Evolutionary conservation across 1,140 invertebrate genomes (phyloP).

Genomic region (Rhyzopertha dominica): DNA sequence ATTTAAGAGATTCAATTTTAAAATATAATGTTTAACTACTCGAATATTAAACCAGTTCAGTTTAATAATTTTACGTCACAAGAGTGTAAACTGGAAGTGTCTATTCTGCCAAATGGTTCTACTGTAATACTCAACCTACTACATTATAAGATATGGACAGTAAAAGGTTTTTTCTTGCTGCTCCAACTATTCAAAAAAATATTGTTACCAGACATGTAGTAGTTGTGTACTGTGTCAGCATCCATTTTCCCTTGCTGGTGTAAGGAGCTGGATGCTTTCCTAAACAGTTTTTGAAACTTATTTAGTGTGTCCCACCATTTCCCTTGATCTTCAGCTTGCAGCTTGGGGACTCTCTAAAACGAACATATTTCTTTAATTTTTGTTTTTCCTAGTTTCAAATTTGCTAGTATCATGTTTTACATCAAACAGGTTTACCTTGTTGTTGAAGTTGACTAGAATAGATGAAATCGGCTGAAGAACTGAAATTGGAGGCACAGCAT

Average conservation of each 20-base stretch:
- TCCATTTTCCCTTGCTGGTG: constrained; percentile 81
- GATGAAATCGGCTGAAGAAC: constrained; percentile 96
- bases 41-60: too few species aligned
- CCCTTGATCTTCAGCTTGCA: constrained; percentile 93
- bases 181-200: too few species aligned
- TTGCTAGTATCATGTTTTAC: background rate
- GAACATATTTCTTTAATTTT: constrained; percentile 7
- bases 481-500: constrained; percentile 88
- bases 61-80: too few species aligned
- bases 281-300: constrained; percentile 91
- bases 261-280: constrained; percentile 84
- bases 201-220: constrained; percentile 92
- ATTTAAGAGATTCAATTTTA: too few species aligned
- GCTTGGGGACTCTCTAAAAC: constrained; percentile 88
- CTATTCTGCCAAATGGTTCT: background rate
- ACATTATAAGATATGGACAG: too few species aligned
- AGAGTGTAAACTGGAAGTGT: too few species aligned
- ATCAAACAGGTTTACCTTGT: constrained; percentile 66
- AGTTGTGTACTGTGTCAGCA: constrained; percentile 94
- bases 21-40: too few species aligned
- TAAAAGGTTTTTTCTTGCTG: too few species aligned
- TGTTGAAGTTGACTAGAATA: constrained; percentile 96
- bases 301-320: constrained; percentile 96
- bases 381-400: constrained; percentile 1
- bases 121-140: too few species aligned